phyloP scores from a whole-genome alignment of 2,888 invertebrate genomes.

The Spisula solida region DNA sequence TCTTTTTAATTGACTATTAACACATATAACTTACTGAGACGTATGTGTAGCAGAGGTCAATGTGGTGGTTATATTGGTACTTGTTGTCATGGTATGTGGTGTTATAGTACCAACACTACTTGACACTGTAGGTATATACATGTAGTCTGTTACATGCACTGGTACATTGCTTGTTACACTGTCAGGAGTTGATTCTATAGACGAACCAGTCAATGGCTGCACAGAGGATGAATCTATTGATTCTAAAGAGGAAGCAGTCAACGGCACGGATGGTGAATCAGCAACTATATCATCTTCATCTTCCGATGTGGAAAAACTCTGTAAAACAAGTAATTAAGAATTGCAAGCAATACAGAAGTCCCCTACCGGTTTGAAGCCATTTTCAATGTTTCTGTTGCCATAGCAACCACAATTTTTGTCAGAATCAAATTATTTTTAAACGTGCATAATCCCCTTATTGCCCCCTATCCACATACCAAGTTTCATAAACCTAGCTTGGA shows the following conservation, averaged over 20 bases:
- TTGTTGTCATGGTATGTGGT: neutral
- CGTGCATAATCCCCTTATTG: no score
- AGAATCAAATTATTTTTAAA: no score
- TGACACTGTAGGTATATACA: neutral
- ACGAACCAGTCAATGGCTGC: constrained; percentile 25
- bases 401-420: no score
- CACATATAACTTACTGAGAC: constrained; percentile 6
- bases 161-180: constrained; percentile 26
- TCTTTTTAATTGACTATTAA: no score
- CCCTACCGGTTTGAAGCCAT: no score
- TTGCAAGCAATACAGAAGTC: no score
- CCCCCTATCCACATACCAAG: no score
- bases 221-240: no score
- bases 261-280: constrained; percentile 47
- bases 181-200: constrained; percentile 10
- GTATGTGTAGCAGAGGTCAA: neutral
- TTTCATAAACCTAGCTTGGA: no score
- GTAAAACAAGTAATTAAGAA: constrained; percentile 5
- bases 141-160: constrained; percentile 4
- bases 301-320: constrained; percentile 74
- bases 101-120: neutral
- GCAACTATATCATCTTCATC: constrained; percentile 73
- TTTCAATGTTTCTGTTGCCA: no score
- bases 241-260: constrained; percentile 26
- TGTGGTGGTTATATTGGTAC: neutral